Base-by-base conservation (phyloP, 2,113 vertebrate genomes). In the Heterocephalus glaber region DNA sequence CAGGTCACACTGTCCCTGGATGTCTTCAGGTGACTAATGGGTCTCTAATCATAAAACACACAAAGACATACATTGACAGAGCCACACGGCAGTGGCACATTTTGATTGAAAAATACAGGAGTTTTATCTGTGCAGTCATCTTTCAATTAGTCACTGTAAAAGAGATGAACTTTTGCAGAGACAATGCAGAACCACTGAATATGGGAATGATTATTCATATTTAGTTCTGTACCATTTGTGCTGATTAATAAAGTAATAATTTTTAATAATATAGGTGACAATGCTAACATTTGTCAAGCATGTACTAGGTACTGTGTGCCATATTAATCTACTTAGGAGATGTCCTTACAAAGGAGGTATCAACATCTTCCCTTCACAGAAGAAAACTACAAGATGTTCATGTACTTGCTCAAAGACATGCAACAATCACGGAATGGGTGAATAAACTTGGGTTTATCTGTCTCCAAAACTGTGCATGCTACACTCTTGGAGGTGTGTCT, bases 141-240 rank as follows among this genome's bases (percentile, higher is more conserved):
- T 92, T 96, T 87, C 84, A 70, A 44, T 96, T 86, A 94, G 28
- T 80, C 44, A 81, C 44, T 49, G 20, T 87, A 16, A 86, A 61
- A 77, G 54, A 63, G 44, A 52, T 60, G 84, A 89, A 70, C 16
- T 7, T 13, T 56, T 76, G 61, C 26, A 26, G 0, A 33, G 74
- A 92, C 63, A 60, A 86, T 65, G 26, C 19, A 92, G 68, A 96
- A 70, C 52, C 24, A 41, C n/a, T 33, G 38, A 65, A 84, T 10
- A 8, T 56, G 76, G 47, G 60, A 80, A 90, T 58, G 35, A 65
- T 33, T 63, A 63, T 65, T 86, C 60, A 86, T 41, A 95, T 81
- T 86, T 41, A 85, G n/a, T 49, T 93, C 80, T 76, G 44, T 56
- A 72, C 10, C 47, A 70, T 65, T 82, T 28, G 54, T 70, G 72